Evolutionary conservation across 2,888 invertebrate genomes (phyloP).

Genomic region (Andrena fulva): DNA sequence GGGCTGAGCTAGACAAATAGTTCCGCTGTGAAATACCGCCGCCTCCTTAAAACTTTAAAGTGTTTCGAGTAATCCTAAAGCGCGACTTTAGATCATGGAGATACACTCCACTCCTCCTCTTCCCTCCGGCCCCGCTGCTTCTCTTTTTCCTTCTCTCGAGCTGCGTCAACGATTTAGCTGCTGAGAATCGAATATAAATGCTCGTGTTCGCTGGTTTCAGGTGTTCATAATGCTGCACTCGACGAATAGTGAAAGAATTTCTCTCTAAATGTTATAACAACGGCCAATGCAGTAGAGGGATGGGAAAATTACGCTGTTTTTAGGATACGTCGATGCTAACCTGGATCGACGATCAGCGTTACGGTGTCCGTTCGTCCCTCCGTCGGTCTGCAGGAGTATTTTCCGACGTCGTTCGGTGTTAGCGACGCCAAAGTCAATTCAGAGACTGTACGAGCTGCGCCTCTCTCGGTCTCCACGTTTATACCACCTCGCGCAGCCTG

Average conservation of each 20-base stretch:
- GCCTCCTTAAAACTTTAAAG: constrained; percentile 77
- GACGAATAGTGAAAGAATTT: neutral
- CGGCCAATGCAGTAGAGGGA: too few relatives aligned
- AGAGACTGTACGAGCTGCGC: constrained; percentile 87
- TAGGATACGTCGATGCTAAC: constrained; percentile 45
- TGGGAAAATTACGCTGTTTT: neutral
- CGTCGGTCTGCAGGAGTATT: constrained; percentile 89
- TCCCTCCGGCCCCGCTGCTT: neutral
- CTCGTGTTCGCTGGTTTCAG: neutral
- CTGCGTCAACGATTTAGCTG: constrained; percentile 37
- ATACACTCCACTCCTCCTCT: neutral
- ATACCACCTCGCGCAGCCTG: constrained; percentile 87
- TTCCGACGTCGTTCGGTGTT: constrained; percentile 86
- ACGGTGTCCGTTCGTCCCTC: constrained; percentile 87
- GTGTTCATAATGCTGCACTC: too few relatives aligned
- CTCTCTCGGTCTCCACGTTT: constrained; percentile 88
- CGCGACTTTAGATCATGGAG: constrained; percentile 71
- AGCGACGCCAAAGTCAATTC: constrained; percentile 88
- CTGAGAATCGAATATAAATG: constrained; percentile 58
- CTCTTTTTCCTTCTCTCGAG: neutral
- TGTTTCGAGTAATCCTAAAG: constrained; percentile 76
- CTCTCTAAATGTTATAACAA: neutral
- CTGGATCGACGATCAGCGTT: constrained; percentile 87
- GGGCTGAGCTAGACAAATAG: constrained; percentile 81
- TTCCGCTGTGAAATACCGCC: constrained; percentile 78